These are phyloP conservation scores for Aurelia sp. DNA, from an alignment of 30 jellyfish, hydroid and myxozoan genomes.

Conservation along the genomic window DNA sequence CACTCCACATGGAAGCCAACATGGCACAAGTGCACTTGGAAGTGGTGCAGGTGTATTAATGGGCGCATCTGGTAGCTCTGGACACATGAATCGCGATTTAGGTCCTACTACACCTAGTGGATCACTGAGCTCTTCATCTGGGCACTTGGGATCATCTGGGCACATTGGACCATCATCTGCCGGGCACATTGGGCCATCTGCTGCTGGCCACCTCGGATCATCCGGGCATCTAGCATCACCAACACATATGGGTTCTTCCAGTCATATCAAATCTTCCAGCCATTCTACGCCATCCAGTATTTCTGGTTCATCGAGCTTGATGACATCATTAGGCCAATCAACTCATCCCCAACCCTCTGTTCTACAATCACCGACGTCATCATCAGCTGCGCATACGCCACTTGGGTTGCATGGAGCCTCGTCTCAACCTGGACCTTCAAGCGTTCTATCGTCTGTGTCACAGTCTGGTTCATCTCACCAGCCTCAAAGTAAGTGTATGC, in stretches of 20 bases:
- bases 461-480: constrained; percentile 42
- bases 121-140: background rate
- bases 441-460: constrained; percentile 29
- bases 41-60: background rate
- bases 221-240: constrained; percentile 62
- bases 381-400: constrained; percentile 61
- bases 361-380: constrained; percentile 52
- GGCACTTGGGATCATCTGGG: background rate
- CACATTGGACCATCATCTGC: constrained; percentile 3
- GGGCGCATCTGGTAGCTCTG: constrained; percentile 44
- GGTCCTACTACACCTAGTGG: constrained; percentile 11
- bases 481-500: constrained; percentile 18
- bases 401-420: constrained; percentile 48
- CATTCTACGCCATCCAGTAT: constrained; percentile 28
- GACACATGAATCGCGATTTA: constrained; percentile 46
- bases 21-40: constrained; percentile 6
- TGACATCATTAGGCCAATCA: constrained; percentile 46
- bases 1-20: constrained; percentile 9
- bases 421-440: constrained; percentile 39
- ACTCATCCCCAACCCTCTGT: constrained; percentile 54
- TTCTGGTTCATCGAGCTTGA: constrained; percentile 34
- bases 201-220: constrained; percentile 55
- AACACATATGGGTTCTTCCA: constrained; percentile 30
- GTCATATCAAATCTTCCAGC: constrained; percentile 34
- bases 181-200: constrained; percentile 19